Evolutionary conservation across 2,888 invertebrate genomes (phyloP), one percentile per base, ranked within the genome.

Genomic region (Agrotis ipsilon): DNA sequence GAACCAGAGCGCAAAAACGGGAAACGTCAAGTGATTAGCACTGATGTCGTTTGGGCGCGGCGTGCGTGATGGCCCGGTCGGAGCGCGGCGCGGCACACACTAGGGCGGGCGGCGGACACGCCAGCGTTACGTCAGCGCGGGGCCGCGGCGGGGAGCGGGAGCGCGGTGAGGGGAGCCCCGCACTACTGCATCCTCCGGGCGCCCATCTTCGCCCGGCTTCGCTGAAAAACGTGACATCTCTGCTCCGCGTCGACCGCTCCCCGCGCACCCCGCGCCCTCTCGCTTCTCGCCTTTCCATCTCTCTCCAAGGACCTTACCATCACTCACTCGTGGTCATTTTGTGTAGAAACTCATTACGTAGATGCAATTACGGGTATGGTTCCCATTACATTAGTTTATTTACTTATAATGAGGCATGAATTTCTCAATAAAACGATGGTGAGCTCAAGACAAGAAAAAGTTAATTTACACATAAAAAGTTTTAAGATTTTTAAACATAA

Each of bases 121-220:
- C 93, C 93, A 93, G 90, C 93, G 94, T 96, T 96, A 96, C 95
- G 96, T 96, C 95, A 96, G 95, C 93, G 93, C 86, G 92, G 94
- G 93, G 91, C 84, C 46, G 48, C 39, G 54, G 93, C 86, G 91
- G 94, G 93, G 91, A 81, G 86, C 78, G 88, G 87, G 32, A 19
- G 32, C 32, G 32, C n/a, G 76, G 75, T 43, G 83, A 61, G 83
- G 86, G 82, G 88, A 75, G 88, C 92, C 92, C 93, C 94, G 91
- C 95, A 91, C 94, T 94, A 94, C 95, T 94, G 95, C 94, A 96
- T 94, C 94, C 94, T 93, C 92, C 88, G 89, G 89, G 90, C 93
- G 90, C 93, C 92, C 91, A 92, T 94, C 94, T 93, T 92, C 91
- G 89, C 91, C 89, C 90, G 86, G 90, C 90, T 92, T 80, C 90